phyloP scores from a whole-genome alignment of 2,888 invertebrate genomes.

The Sphecodes monilicornis region DNA sequence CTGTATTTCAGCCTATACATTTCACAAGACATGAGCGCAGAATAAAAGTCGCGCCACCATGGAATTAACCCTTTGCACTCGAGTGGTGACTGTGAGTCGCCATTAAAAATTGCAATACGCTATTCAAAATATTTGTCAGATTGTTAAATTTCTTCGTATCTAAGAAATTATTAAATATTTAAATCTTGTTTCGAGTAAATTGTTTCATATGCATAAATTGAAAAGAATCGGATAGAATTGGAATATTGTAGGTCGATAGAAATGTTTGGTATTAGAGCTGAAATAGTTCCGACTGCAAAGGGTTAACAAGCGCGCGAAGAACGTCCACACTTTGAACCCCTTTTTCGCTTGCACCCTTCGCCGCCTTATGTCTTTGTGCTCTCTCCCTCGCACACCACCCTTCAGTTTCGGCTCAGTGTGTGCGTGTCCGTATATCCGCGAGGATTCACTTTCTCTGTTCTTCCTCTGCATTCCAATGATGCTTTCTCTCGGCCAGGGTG shows the following conservation, averaged over 20 bases:
- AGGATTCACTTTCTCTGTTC: conserved; percentile 48
- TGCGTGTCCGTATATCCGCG: neutral
- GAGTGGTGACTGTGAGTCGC: no score
- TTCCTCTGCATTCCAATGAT: conserved; percentile 20
- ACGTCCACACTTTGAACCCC: conserved; percentile 18
- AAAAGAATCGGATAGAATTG: no score
- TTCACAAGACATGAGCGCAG: neutral
- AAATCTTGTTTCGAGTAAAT: no score
- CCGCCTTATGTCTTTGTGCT: conserved; percentile 20
- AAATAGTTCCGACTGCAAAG: no score
- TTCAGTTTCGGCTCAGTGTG: neutral
- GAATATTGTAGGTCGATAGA: no score
- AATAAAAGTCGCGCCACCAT: neutral
- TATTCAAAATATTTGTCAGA: no score
- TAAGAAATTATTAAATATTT: no score
- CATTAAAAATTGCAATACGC: no score
- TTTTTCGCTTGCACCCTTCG: conserved; percentile 1
- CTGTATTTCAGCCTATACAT: neutral
- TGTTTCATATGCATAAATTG: no score
- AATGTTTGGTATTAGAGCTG: no score
- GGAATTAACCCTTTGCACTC: no score
- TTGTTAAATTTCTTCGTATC: no score
- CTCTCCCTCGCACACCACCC: neutral
- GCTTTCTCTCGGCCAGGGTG: conserved; percentile 25
- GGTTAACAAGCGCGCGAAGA: conserved; percentile 14